These are phyloP conservation scores for Zosterops hypoxanthus DNA, from an alignment of 2,113 vertebrate genomes.

Conservation along the genomic window DNA sequence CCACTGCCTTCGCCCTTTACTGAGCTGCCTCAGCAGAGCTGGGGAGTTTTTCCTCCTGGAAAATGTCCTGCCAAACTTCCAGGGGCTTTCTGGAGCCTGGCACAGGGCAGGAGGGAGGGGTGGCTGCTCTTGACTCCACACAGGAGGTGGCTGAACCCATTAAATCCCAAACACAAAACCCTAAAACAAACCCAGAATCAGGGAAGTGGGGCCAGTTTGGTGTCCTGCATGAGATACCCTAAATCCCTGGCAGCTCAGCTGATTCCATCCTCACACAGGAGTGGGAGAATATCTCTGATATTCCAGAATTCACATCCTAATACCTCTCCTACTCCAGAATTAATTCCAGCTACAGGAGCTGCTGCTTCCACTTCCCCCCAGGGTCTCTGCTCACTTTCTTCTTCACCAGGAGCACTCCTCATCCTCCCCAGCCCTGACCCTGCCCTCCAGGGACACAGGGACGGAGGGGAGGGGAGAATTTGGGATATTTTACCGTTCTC, in stretches of 20 bases:
- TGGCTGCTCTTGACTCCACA: fast-evolving
- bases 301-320: not conserved
- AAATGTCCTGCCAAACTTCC: not conserved
- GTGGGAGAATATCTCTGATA: not conserved
- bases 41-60: not conserved
- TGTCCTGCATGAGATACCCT: fast-evolving
- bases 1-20: not conserved
- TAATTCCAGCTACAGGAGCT: not conserved
- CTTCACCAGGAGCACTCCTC: not conserved
- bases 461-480: not conserved
- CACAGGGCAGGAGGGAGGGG: not conserved
- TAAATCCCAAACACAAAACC: not conserved
- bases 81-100: not conserved
- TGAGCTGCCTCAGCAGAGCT: not conserved
- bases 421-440: not conserved
- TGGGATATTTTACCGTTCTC: conserved; percentile 70
- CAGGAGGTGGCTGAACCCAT: not conserved
- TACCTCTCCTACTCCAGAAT: not conserved
- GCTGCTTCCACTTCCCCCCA: not conserved
- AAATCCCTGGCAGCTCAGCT: not conserved
- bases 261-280: not conserved
- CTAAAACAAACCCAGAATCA: fast-evolving
- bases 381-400: not conserved
- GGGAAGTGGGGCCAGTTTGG: not conserved
- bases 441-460: not conserved